Percentiles rank a stretch among this genome's conserved stretches.
These are phyloP conservation scores for Lasioglossum figueresi DNA, from an alignment of 2,888 invertebrate species.

Conservation along the genomic window DNA sequence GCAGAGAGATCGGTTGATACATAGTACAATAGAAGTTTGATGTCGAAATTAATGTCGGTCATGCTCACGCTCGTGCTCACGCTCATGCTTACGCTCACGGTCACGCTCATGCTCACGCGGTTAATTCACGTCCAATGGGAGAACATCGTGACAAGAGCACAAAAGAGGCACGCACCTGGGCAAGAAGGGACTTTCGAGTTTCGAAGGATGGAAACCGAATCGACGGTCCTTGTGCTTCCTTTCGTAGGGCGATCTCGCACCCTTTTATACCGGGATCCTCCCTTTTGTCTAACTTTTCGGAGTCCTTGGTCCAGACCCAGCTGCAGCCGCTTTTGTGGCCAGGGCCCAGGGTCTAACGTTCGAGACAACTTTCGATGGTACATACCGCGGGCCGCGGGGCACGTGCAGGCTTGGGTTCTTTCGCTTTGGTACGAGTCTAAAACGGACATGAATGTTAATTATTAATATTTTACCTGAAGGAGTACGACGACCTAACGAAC, in stretches of 20 bases:
- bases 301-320: conserved; percentile 26
- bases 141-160: conserved; percentile 24
- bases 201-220: conserved; percentile 36
- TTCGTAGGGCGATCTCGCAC: conserved; percentile 29
- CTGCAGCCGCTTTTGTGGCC: conserved; percentile 27
- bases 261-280: conserved; percentile 31
- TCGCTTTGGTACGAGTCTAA: not conserved
- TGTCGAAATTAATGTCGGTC: too few relatives aligned
- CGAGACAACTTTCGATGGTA: conserved; percentile 2
- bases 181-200: conserved; percentile 27
- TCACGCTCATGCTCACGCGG: not conserved
- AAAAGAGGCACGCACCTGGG: conserved; percentile 50
- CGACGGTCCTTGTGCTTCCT: conserved; percentile 13
- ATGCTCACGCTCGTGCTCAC: too few relatives aligned
- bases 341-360: not conserved
- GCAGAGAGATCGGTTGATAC: not conserved
- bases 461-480: not conserved
- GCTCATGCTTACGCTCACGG: not conserved
- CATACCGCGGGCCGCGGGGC: not conserved
- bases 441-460: not conserved
- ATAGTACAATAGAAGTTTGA: too few relatives aligned
- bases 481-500: not conserved
- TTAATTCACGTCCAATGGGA: conserved; percentile 12
- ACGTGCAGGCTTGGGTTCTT: conserved; percentile 27
- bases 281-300: conserved; percentile 40